These are phyloP conservation scores for Conus ventricosus DNA, from an alignment of 1,140 invertebrate species.

Conservation along the genomic window DNA sequence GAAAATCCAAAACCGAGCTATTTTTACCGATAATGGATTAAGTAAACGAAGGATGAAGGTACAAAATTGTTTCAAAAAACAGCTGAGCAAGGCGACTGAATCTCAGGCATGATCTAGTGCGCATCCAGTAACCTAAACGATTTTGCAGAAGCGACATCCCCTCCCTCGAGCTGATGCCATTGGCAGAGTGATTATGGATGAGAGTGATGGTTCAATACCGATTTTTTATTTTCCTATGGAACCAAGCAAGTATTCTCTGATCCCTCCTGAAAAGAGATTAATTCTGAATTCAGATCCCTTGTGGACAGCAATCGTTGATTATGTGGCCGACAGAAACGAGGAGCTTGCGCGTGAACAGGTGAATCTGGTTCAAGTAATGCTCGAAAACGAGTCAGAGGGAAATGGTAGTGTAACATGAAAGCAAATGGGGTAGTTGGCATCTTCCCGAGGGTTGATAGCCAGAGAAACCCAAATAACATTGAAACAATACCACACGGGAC, in stretches of 20 bases:
- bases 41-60: not conserved
- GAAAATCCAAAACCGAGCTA: too few relatives aligned
- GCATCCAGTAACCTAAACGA: not conserved
- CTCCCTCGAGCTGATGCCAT: not conserved
- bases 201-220: constrained; percentile 41
- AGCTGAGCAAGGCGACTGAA: not conserved
- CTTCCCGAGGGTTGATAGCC: constrained; percentile 93
- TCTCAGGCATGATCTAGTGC: not conserved
- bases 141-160: not conserved
- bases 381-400: constrained; percentile 96
- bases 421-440: constrained; percentile 87
- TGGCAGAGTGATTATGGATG: constrained; percentile 50
- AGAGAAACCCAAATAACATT: constrained; percentile 77
- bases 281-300: constrained; percentile 66
- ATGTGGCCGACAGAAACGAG: constrained; percentile 93
- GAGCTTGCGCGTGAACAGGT: constrained; percentile 90
- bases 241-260: constrained; percentile 54
- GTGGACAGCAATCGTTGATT: constrained; percentile 93
- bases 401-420: constrained; percentile 99
- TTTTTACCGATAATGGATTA: not conserved
- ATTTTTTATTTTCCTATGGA: constrained; percentile 70
- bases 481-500: constrained; percentile 76
- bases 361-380: constrained; percentile 85
- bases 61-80: not conserved
- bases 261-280: constrained; percentile 51